These are phyloP conservation scores for Willisornis vidua DNA, from an alignment of 2,113 vertebrate genomes.

Conservation along the genomic window DNA sequence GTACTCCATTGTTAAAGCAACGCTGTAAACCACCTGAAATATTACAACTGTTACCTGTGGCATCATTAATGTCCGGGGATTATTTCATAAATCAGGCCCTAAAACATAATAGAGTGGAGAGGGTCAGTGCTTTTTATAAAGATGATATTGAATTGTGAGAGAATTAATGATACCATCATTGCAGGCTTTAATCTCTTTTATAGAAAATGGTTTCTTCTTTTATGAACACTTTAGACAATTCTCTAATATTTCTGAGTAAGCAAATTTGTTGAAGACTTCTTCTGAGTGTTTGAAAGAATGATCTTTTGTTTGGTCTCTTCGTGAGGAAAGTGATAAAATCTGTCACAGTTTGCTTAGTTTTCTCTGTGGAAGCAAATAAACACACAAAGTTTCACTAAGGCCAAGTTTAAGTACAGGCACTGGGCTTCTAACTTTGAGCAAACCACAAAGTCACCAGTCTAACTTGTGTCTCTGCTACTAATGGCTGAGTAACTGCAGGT, in stretches of 20 bases:
- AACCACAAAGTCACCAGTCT: fast-evolving
- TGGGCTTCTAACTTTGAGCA: neutral
- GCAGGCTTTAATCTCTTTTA: slow-evolving; percentile 64
- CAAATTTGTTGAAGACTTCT: neutral
- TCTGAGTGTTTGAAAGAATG: neutral
- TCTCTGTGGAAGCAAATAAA: neutral
- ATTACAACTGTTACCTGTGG: slow-evolving; percentile 29
- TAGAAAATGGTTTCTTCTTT: slow-evolving; percentile 45
- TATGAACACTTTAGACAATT: slow-evolving; percentile 62
- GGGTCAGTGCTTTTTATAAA: slow-evolving; percentile 41
- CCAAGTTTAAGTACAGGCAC: neutral
- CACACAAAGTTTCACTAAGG: neutral
- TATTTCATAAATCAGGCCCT: slow-evolving; percentile 62
- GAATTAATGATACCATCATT: slow-evolving; percentile 66
- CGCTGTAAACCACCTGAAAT: slow-evolving; percentile 43
- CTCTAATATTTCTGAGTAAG: slow-evolving; percentile 47
- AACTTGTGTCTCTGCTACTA: neutral
- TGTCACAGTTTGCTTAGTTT: neutral
- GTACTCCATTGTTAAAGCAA: neutral
- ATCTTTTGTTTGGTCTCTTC: neutral
- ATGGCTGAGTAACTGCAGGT: neutral
- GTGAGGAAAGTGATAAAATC: neutral
- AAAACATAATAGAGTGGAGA: slow-evolving; percentile 49
- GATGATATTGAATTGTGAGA: slow-evolving; percentile 56
- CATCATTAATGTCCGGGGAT: slow-evolving; percentile 37